Evolutionary conservation across 2,797 vertebrate genomes (phyloP), one percentile per base, ranked within the genome.

Genomic region (Cryptoprocta ferox): DNA sequence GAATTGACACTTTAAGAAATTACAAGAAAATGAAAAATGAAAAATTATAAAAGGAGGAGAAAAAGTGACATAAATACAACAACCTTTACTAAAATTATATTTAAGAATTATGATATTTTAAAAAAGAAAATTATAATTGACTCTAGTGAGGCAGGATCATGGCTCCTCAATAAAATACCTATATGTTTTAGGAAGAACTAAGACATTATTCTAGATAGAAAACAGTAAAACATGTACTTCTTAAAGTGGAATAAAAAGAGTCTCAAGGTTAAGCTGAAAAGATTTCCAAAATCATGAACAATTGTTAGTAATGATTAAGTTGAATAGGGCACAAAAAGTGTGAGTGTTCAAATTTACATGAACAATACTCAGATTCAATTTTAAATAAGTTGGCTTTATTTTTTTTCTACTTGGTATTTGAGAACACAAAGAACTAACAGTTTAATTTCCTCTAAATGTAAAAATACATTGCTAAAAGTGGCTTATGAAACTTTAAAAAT

Each of bases 221-320:
- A 98, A 73, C 42, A 80, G 84, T 89, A 97, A 98, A 97, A 39
- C 48, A 37, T 61, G 39, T 92, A 89, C 82, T 93, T 80, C 84
- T 73, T 79, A 19, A 63, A 81, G 21, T 59, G n/a, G 3, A 56
- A 94, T 66, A 95, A 21, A 61, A 68, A 94, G 24, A 78, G 39
- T 85, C 81, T 95, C 96, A 19, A 98, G 97, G 89, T 97, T 98
- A 97, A 98, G 82, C 24, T 94, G 93, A 78, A 97, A 96, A 92
- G 84, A 61, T 89, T 86, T 97, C 26, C 59, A 65, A 97, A 98
- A 98, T 98, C 30, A 96, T 93, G 78, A 98, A 96, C 80, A 97
- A 98, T 97, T 98, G 16, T 97, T 87, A 97, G 48, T 96, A 97
- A 97, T 98, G 98, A 98, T 98, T 98, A 98, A 97, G 82, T 98